Conservation (phyloP, 1,140 invertebrate genomes). For the Liolophura sinensis region DNA sequence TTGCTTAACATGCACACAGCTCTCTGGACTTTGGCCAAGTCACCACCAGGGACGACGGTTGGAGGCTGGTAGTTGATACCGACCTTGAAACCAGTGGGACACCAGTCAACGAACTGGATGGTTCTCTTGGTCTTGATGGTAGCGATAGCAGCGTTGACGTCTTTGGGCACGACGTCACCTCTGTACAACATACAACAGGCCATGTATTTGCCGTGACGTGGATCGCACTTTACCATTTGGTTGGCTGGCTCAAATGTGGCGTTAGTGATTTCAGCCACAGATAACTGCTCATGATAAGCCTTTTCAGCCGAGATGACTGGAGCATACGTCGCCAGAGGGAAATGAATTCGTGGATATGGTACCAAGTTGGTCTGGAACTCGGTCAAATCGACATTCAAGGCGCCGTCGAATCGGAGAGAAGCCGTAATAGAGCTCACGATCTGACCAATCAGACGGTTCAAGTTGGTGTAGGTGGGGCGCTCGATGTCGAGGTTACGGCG, state of each 20-base stretch:
- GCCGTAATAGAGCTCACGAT: constrained; percentile 68
- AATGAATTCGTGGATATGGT: constrained; percentile 64
- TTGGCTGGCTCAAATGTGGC: constrained; percentile 78
- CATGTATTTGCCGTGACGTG: constrained; percentile 47
- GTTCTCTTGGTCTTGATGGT: constrained; percentile 78
- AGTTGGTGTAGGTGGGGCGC: constrained; percentile 78
- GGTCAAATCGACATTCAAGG: constrained; percentile 78
- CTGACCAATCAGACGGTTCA: constrained; percentile 76
- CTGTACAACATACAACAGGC: constrained; percentile 48
- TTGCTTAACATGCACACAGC: too few species aligned
- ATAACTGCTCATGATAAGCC: constrained; percentile 73
- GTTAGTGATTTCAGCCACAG: constrained; percentile 70
- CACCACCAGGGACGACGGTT: constrained; percentile 70
- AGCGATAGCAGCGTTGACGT: constrained; percentile 81
- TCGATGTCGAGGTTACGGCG: constrained; percentile 72
- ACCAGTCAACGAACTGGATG: constrained; percentile 90
- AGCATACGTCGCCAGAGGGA: constrained; percentile 43
- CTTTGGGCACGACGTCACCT: constrained; percentile 63
- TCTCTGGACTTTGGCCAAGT: too few species aligned
- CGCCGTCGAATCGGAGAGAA: constrained; percentile 76
- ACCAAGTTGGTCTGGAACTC: constrained; percentile 73
- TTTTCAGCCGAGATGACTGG: constrained; percentile 40
- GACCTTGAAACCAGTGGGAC: constrained; percentile 72
- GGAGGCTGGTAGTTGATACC: constrained; percentile 43
- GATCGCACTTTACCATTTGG: constrained; percentile 78